These are phyloP conservation scores for Agapostemon virescens DNA, from an alignment of 2,888 invertebrate species.

Conservation along the genomic window DNA sequence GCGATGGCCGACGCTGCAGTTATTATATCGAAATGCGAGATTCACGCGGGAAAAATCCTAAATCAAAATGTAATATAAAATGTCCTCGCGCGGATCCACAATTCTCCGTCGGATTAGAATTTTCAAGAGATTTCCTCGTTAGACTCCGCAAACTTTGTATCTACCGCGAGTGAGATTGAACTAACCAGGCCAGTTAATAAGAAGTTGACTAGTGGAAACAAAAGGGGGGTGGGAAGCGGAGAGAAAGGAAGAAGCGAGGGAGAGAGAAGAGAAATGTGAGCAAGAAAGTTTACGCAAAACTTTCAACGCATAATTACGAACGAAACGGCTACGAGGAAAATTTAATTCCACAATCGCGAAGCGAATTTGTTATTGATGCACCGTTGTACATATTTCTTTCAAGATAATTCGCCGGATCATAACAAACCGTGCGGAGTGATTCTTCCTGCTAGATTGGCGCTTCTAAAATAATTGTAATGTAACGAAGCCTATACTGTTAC, in stretches of 20 bases:
- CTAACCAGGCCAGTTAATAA: slow-evolving; percentile 59
- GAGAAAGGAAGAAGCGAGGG: background rate
- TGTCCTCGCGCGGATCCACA: background rate
- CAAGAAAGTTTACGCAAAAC: slow-evolving; percentile 61
- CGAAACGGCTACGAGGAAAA: slow-evolving; percentile 53
- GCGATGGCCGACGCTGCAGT: background rate
- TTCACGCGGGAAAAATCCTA: background rate
- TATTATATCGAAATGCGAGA: background rate
- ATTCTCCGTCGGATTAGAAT: slow-evolving; percentile 46
- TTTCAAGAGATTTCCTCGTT: slow-evolving; percentile 48
- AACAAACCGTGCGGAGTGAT: background rate
- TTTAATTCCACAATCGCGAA: slow-evolving; percentile 56
- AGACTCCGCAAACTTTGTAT: slow-evolving; percentile 57
- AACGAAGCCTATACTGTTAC: too few relatives aligned
- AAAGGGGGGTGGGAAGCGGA: slow-evolving; percentile 10
- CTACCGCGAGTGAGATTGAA: slow-evolving; percentile 46
- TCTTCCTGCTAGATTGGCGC: background rate
- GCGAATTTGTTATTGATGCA: slow-evolving; percentile 54
- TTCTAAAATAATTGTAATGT: too few relatives aligned
- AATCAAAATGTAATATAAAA: slow-evolving; percentile 12
- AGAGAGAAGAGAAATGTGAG: slow-evolving; percentile 23
- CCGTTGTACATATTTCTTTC: slow-evolving; percentile 15
- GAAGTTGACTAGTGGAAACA: slow-evolving; percentile 46
- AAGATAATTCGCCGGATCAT: background rate
- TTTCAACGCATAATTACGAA: slow-evolving; percentile 61